Percentiles rank a stretch among this genome's conserved stretches.
These are phyloP conservation scores for Drosophila emarginata DNA, from an alignment of 2,888 invertebrate genomes.

Conservation along the genomic window DNA sequence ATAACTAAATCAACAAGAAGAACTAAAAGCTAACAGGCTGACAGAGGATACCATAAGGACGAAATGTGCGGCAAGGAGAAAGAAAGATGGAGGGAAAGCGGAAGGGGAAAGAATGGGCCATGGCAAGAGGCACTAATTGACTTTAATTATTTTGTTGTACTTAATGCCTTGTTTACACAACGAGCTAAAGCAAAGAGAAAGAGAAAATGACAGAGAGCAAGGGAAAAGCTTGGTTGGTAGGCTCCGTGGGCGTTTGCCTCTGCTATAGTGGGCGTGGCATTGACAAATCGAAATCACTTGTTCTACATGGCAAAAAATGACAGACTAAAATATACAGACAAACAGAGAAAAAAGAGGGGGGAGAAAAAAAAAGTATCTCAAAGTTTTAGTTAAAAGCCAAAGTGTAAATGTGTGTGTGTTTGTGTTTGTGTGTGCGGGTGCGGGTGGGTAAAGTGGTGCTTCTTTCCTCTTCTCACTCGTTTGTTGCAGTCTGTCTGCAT, in stretches of 20 bases:
- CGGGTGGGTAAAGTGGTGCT: not conserved
- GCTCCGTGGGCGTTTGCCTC: constrained; percentile 5
- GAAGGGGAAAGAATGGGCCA: constrained; percentile 26
- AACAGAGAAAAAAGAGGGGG: not conserved
- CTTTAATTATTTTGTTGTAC: constrained; percentile 79
- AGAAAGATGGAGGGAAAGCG: constrained; percentile 10
- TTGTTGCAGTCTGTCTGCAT: too few relatives aligned
- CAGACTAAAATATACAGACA: not conserved
- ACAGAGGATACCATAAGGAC: not conserved
- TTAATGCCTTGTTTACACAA: constrained; percentile 74
- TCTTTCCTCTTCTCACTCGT: not conserved
- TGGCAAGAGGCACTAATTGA: constrained; percentile 73
- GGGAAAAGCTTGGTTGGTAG: constrained; percentile 3
- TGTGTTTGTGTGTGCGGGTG: too few relatives aligned
- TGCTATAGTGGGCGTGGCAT: constrained; percentile 38
- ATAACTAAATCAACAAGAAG: constrained; percentile 53
- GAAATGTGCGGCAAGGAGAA: not conserved
- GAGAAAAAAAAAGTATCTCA: constrained; percentile 20
- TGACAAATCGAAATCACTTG: constrained; percentile 52
- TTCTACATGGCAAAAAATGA: constrained; percentile 27
- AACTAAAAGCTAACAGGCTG: constrained; percentile 31
- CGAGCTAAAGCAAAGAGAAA: constrained; percentile 20
- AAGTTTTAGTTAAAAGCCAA: constrained; percentile 53
- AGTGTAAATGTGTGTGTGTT: constrained; percentile 49
- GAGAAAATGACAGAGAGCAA: not conserved